Evolutionary conservation across 2,888 invertebrate species (phyloP), one percentile per base, ranked within the genome.

Genomic region (Hirtodrosophila trivittata): DNA sequence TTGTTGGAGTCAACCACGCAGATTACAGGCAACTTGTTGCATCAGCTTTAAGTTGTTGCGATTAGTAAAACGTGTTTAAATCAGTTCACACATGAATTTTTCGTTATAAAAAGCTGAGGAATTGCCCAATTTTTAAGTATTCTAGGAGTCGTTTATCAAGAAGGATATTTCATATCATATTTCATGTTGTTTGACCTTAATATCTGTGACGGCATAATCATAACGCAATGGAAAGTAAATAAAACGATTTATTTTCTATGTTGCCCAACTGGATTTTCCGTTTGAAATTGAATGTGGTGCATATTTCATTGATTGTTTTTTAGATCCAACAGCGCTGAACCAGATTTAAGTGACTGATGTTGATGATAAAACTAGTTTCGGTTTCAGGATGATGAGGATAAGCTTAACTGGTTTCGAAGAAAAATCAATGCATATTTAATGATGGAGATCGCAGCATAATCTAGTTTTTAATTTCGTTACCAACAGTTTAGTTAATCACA

Each of bases 31-130:
- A 52, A 56, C 56, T 66, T 8, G 62, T 67, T 70, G 30, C 67
- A 62, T 57, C 67, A 46, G 50, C 46, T 54, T 52, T 49, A 30
- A 60, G 55, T 60, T 49, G 66, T 9, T 14, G 37, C 73, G 60
- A 52, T 72, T 72, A 56, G 45, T 1, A 35, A 5, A 70, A 70
- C 74, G 49, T 62, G 74, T 70, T 70, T 66, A 3, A 46, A 54
- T 50, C 28, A 9, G 35, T 10, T 30, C 13, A 10, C 16, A 42
- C 10, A n/a, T 25, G 25, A 4, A 6, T 25, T 25, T 25, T 4
- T 25, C 4, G 25, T 25, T 25, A 2, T 28, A 3, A n/a, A 28
- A 28, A 28, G n/a, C n/a, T 28, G 5, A 28, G n/a, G 1, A 28
- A 28, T 28, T 28, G 5, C 18, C 18, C 5, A 21, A 21, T 21